Conservation (phyloP, 2,113 vertebrate genomes). For the Fukomys damarensis region DNA sequence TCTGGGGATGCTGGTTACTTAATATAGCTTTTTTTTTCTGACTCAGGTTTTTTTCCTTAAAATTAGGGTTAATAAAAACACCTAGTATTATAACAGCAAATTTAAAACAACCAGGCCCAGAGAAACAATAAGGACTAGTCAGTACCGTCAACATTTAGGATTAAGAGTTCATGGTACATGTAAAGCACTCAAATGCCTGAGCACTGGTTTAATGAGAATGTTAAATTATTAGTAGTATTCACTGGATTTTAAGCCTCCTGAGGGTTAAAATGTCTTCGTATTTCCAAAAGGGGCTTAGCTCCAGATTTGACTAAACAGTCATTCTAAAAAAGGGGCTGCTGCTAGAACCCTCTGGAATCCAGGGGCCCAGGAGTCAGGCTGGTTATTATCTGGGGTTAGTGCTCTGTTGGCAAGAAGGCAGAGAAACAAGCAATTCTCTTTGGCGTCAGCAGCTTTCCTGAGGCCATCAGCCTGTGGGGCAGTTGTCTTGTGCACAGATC, state of each 20-base stretch:
- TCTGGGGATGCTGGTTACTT: not conserved
- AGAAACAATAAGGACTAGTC: not conserved
- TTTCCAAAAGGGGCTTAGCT: not conserved
- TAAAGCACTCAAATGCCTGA: not conserved
- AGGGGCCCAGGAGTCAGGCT: not conserved
- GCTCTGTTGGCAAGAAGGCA: not conserved
- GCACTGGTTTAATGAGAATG: not conserved
- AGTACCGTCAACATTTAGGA: not conserved
- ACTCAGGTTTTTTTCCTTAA: not conserved
- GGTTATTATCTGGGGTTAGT: not conserved
- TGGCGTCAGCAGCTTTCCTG: not conserved
- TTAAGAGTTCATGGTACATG: not conserved
- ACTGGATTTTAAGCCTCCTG: not conserved
- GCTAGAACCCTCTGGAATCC: not conserved
- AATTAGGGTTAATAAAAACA: not conserved
- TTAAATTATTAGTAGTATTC: not conserved
- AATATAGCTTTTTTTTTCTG: not conserved
- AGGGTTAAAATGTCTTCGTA: not conserved
- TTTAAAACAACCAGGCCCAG: not conserved
- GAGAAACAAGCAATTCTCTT: not conserved
- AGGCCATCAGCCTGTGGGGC: constrained; percentile 18
- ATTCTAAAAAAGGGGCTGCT: not conserved
- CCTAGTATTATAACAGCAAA: not conserved
- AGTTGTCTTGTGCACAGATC: not conserved
- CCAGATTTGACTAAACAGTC: not conserved